Evolutionary conservation across 2,888 invertebrate genomes (phyloP), one percentile per base, ranked within the genome.

Genomic region (Parapristionchus giblindavisi): DNA sequence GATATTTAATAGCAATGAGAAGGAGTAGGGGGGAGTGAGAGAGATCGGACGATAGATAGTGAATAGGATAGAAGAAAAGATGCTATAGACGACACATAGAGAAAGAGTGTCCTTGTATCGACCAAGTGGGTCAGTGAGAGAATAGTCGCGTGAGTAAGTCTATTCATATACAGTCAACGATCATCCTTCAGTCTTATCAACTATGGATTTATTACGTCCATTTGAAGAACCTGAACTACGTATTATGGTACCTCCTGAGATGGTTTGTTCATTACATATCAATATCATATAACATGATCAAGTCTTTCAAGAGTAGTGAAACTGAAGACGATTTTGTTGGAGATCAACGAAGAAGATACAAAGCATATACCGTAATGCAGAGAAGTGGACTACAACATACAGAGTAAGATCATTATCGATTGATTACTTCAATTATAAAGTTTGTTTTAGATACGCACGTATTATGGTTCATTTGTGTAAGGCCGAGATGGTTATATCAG

Each of bases 341-440:
- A 32, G 75, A 78, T 3, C 81, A 80, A 38, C 73, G 82, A 60
- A 77, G 84, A 54, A 76, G 83, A 36, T 86, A 86, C 78, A 84
- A 86, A 65, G 82, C 85, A 24, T 86, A 85, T 75, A 86, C 85
- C 2, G 84, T 86, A 2, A 86, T 86, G 84, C 85, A 86, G 75
- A 76, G 83, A 21, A 79, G 82, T 14, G 86, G 86, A 54, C 85
- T 86, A 70, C 86, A 86, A 68, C 86, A 86, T 65, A 86, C 86
- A 27, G 86, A 86, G 85, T 85, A 29, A 63, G 81, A 76, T 21
- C 14, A n/a, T n/a, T n/a, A n/a, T n/a, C n/a, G n/a, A n/a, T n/a
- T n/a, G n/a, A n/a, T n/a, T n/a, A n/a, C n/a, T n/a, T n/a, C n/a
- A 29, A 43, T 34, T 21, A 38, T 29, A 8, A 5, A 27, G 24